Conservation (phyloP, 2,888 invertebrate genomes). For the Parnassius smintheus region DNA sequence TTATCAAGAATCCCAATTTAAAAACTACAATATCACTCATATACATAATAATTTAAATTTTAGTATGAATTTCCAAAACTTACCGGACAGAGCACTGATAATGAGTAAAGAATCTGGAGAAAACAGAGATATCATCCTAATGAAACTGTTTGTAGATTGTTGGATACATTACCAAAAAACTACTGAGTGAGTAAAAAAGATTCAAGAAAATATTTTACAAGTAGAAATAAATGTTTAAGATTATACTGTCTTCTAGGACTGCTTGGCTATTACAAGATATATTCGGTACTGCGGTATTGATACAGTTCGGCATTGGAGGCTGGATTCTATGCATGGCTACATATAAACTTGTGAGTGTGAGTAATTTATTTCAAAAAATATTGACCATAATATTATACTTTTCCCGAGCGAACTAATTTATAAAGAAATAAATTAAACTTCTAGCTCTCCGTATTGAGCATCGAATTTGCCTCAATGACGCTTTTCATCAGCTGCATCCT, state of each 20-base stretch:
- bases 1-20: too few relatives aligned
- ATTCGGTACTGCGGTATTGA: constrained; percentile 59
- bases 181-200: constrained; percentile 43
- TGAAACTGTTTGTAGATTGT: constrained; percentile 46
- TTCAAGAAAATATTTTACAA: too few relatives aligned
- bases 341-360: constrained; percentile 65
- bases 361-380: constrained; percentile 31
- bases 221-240: not conserved
- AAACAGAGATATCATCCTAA: constrained; percentile 37
- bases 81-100: constrained; percentile 44
- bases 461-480: constrained; percentile 75
- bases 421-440: not conserved
- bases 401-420: not conserved
- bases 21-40: too few relatives aligned
- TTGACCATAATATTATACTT: not conserved
- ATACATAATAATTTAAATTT: constrained; percentile 27
- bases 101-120: constrained; percentile 28
- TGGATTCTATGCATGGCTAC: constrained; percentile 75
- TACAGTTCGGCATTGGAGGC: constrained; percentile 68
- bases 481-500: constrained; percentile 79
- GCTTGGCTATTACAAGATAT: constrained; percentile 51
- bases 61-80: constrained; percentile 50
- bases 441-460: constrained; percentile 41
- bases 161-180: constrained; percentile 55
- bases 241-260: constrained; percentile 40